Base-by-base conservation (phyloP, 2,888 invertebrate genomes). In the Amphipoea oculea region DNA sequence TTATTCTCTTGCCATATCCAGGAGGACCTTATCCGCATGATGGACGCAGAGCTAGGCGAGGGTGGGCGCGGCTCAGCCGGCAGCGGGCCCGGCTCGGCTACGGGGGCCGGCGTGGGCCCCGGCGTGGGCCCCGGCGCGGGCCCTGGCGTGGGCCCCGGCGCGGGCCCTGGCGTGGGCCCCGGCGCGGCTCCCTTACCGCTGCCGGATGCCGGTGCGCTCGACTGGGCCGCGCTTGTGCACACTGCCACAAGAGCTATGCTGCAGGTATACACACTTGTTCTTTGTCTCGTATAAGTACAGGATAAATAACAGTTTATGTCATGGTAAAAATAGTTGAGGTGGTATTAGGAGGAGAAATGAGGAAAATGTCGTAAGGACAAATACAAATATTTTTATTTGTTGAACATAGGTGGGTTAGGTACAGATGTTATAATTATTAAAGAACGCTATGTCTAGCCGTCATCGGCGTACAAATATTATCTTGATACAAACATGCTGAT, bases 1-100 rank as follows among this genome's bases (percentile, higher is more conserved):
- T 1, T 60, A 23, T 74, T 67, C 0, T 60, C 4, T 48, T 48
- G 20, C 60, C 11, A 57, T 63, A 48, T 60, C 14, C 98, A 99
- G 96, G 99, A 99, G 93, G 99, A 99, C 92, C 96, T 99, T 42
- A 98, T 99, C 97, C 98, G 98, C 71, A 97, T 99, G 48, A 99
- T 99, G 91, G 98, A 98, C 95, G 99, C 98, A 0, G 99, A 99
- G 86, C 90, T 96, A 11, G 94, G 97, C 94, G 85, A 98, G 20
- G 88, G 87, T 11, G 98, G 67, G 51, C 80, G 70, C 6, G 88
- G 86, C 80, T n/a, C 71, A 0, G 73, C 70, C 12, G 76, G 57
- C 1, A 36, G 85, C 65, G 98, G 42, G 29, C 74, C 42, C 2
- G 88, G 86, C 83, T 12, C 63, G 29, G 57, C 17, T 5, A 36